Base-by-base conservation (phyloP, 1,140 invertebrate species). In the Notospermus geniculatus region DNA sequence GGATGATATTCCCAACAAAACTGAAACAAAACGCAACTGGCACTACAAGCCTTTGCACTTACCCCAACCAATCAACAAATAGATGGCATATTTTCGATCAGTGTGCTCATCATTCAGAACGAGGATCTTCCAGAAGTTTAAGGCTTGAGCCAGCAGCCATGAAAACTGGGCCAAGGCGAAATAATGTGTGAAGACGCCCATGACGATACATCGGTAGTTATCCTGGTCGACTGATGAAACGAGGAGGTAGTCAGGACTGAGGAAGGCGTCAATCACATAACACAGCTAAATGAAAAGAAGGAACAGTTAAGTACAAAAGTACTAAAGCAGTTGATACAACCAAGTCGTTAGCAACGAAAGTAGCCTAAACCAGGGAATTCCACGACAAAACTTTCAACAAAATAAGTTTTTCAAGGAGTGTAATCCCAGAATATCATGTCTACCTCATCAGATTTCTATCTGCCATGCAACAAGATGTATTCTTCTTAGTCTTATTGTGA, bases 81-180 rank as follows among this genome's bases (percentile, higher is more conserved):
- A 79, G 4, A 71, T 15, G 13, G 74, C 59, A 65, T 78, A 78
- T 59, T 73, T 72, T 57, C 77, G 70, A 32, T 77, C 70, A 36
- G 77, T 79, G 57, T 80, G 76, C 64, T 80, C 78, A 74, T 80
- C 78, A 70, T 80, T 80, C 68, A 77, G 60, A 17, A 79, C 69
- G 5, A 79, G 58, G 13, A 79, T 70, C 60, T 76, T 77, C 72
- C 73, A 80, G 53, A 75, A 74, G 63, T 80, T 79, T 0, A 76
- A 50, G 22, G 72, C 64, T 71, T 77, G 75, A 36, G 70, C 68
- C 59, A 76, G 93, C 60, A 97, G 89, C 95, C 95, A 97, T 79
- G 94, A 94, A 85, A 97, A 97, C 62, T 93, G 91, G 28, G 91
- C 87, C 72, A 97, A 83, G 81, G 94, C 95, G 81, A 93, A 90